Base-by-base conservation (phyloP, 2,113 vertebrate genomes). In the Cygnus atratus region DNA sequence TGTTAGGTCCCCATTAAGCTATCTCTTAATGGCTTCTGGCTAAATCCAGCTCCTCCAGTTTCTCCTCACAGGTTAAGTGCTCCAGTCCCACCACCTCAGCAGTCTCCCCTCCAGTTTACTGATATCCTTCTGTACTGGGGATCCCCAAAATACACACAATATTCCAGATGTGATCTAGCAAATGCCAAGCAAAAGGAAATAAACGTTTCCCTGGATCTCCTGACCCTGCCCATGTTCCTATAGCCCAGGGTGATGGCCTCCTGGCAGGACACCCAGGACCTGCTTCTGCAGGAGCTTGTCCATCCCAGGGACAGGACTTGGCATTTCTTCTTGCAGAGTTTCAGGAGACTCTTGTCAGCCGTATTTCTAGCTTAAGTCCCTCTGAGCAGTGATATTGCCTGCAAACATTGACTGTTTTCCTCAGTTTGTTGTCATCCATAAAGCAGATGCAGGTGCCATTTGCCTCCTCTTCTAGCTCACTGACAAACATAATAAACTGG, bases 221-320 rank as follows among this genome's bases (percentile, higher is more conserved):
- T 87, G 68, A 6, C 5, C 72, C 22, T 77, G 15, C 13, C 5
- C 4, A 17, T 63, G 11, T 11, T 77, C 41, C 35, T 66, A 19
- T 4, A 73, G 7, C 15, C 18, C 18, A 48, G 7, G 19, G 22
- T 68, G n/a, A 22, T 54, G 33, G 6, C 6, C 13, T 66, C 28
- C 46, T 57, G 12, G 16, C 41, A 73, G 29, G 10, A 68, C 4
- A 9, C 0, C 0, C 26, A 59, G 22, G 8, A 1, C 6, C 10
- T 19, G 17, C 33, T 61, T 7, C 25, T 68, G 33, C 41, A 83
- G 55, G 20, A 26, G 4, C 14, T 62, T 3, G 1, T 55, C n/a
- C 39, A 46, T 77, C 19, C 37, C 72, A 31, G 28, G 13, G 28
- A 18, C 39, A 55, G 13, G 41, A 63, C 15, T 11, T n/a, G 39